Base-by-base conservation (phyloP, 2,797 vertebrate genomes). In the Cryptoprocta ferox region DNA sequence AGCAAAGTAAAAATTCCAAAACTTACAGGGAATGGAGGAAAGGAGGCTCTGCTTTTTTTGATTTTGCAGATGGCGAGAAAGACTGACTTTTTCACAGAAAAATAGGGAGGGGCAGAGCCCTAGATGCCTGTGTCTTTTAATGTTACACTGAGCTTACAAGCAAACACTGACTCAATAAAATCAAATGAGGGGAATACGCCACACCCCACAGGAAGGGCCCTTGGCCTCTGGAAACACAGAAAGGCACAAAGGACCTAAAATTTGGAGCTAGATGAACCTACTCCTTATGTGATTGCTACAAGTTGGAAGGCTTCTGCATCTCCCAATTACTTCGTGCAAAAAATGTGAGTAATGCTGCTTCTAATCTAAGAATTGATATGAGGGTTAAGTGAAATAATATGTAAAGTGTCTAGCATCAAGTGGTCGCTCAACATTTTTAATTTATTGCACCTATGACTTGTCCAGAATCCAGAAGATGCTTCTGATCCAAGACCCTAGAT, bases 61-160 rank as follows among this genome's bases (percentile, higher is more conserved):
- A 59, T 59, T 81, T 75, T 59, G 35, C 39, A 81, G 45, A 24
- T 50, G 21, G 13, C 15, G 28, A 86, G n/a, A 39, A 82, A 87
- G 35, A n/a, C 56, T 37, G 35, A 8, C 16, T 35, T 26, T 3
- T 26, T 19, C 14, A 75, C 10, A 2, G 26, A 24, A 48, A 70
- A 78, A 79, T 2, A 39, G 21, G 10, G 26, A 48, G 3, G 0
- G 11, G 16, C 19, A 56, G 56, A 48, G 39, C 26, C 65, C 6
- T 11, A 8, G 9, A 19, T 12, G 14, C 19, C 30, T 28, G 6
- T 2, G 13, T 48, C 76, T 76, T 15, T 15, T n/a, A n/a, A 50
- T 76, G 37, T 0, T 26, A 45, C 0, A 0, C 28, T 68, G 0
- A 61, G 45, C 65, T 48, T 32, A 16, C 16, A 37, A 24, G 8